Percentiles rank a stretch among this genome's conserved stretches.
phyloP scores from a whole-genome alignment of 2,888 invertebrate species.

The Cryptus viduatorius region DNA sequence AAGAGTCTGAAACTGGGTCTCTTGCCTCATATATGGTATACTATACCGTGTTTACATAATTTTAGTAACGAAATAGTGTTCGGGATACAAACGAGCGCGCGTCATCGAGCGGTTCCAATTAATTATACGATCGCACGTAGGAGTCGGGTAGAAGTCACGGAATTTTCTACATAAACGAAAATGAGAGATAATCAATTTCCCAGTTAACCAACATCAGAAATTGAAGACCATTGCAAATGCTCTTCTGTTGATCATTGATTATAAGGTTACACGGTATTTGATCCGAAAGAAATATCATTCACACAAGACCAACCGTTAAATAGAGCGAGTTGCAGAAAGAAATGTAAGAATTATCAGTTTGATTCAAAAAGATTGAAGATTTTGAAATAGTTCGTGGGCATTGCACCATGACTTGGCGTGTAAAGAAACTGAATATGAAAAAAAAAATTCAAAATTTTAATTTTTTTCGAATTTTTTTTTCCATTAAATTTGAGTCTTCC shows the following conservation, averaged over 20 bases:
- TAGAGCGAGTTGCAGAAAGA: too few relatives aligned
- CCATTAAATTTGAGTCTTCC: too few relatives aligned
- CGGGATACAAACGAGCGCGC: constrained; percentile 6
- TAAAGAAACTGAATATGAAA: too few relatives aligned
- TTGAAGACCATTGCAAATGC: constrained; percentile 5
- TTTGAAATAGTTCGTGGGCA: too few relatives aligned
- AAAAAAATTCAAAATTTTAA: too few relatives aligned
- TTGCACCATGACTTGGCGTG: too few relatives aligned
- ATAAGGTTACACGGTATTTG: not conserved
- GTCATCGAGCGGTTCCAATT: constrained; percentile 44
- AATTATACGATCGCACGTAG: constrained; percentile 32
- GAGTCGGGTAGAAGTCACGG: constrained; percentile 7
- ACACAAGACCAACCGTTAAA: too few relatives aligned
- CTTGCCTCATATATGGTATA: not conserved
- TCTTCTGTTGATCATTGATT: constrained; percentile 40
- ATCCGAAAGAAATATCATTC: too few relatives aligned
- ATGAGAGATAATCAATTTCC: constrained; percentile 53
- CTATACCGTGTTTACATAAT: not conserved
- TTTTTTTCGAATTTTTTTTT: too few relatives aligned
- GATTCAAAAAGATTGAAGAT: too few relatives aligned
- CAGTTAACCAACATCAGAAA: constrained; percentile 32
- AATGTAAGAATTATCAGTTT: too few relatives aligned
- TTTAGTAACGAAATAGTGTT: constrained; percentile 19
- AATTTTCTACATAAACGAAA: constrained; percentile 14
- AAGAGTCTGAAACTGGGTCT: too few relatives aligned